These are phyloP conservation scores for Oppia nitens DNA, from an alignment of 1,140 invertebrate species.

Conservation along the genomic window DNA sequence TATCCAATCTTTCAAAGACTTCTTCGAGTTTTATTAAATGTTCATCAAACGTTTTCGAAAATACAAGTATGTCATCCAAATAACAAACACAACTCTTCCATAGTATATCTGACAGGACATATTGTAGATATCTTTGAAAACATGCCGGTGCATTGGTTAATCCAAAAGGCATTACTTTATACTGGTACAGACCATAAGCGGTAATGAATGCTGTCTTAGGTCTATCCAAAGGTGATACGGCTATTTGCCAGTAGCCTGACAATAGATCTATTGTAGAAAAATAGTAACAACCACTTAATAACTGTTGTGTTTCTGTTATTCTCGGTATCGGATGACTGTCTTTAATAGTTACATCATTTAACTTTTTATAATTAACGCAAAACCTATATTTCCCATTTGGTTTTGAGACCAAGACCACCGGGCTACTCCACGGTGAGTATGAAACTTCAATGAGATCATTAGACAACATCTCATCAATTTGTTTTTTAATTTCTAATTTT, in stretches of 20 bases:
- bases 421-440: constrained; percentile 14
- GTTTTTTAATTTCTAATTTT: too few species aligned
- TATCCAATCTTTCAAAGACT: constrained; percentile 20
- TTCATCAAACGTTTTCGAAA: constrained; percentile 20
- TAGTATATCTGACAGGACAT: constrained; percentile 10
- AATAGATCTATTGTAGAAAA: constrained; percentile 24
- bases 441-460: too few species aligned
- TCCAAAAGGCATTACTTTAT: constrained; percentile 19
- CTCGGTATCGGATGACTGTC: constrained; percentile 35
- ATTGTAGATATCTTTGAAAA: constrained; percentile 22
- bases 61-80: constrained; percentile 23
- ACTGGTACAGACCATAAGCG: constrained; percentile 15
- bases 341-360: constrained; percentile 30
- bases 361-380: constrained; percentile 31
- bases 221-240: constrained; percentile 7
- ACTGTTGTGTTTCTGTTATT: constrained; percentile 30
- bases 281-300: constrained; percentile 25
- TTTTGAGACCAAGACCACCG: constrained; percentile 31
- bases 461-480: too few species aligned
- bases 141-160: constrained; percentile 19
- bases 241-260: constrained; percentile 7
- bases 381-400: constrained; percentile 29
- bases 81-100: constrained; percentile 18
- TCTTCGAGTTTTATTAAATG: constrained; percentile 17
- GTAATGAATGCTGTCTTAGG: constrained; percentile 14